Evolutionary conservation across 2,797 vertebrate species (phyloP), one percentile per base, ranked within the genome.

Genomic region (Pseudochaenichthys georgianus): DNA sequence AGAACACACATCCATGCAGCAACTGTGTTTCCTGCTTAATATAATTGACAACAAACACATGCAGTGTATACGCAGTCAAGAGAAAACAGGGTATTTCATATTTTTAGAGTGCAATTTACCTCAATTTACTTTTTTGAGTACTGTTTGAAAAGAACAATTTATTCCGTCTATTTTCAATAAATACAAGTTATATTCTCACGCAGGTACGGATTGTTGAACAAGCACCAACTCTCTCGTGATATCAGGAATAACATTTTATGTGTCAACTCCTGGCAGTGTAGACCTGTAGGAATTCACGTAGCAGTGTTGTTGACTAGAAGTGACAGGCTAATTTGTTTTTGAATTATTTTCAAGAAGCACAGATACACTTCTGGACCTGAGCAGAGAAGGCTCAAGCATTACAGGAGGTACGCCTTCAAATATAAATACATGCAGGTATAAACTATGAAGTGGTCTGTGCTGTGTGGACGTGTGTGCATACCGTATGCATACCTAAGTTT

Each of bases 291-390:
- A 23, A 31, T 58, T 42, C 1, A 6, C 58, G 57, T 58, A 50
- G 65, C 46, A 58, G 67, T 53, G 58, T 46, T 52, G 74, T 21
- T 38, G 60, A 70, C 34, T 9, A 16, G 28, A 81, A 65, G 68
- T 50, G 60, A 65, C 79, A 70, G 64, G 16, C 19, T 70, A 31
- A 82, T 85, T 73, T 79, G 43, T 51, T 66, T 61, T 13, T 66
- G 51, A 69, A 52, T 64, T 21, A 74, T 58, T 69, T 70, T 63
- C 57, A 43, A 48, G 65, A 53, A 65, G 59, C 50, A 45, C 64
- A 72, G 62, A 55, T 60, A 38, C 46, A 63, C 68, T 19, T 70
- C 23, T 72, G 71, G 60, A 47, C 47, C 73, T 19, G 42, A 75
- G 60, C 55, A 43, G 31, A 43, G 70, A 31, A 15, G 41, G 42